Base-by-base conservation (phyloP, 1,140 invertebrate genomes). In the Zaprionus vittiger region DNA sequence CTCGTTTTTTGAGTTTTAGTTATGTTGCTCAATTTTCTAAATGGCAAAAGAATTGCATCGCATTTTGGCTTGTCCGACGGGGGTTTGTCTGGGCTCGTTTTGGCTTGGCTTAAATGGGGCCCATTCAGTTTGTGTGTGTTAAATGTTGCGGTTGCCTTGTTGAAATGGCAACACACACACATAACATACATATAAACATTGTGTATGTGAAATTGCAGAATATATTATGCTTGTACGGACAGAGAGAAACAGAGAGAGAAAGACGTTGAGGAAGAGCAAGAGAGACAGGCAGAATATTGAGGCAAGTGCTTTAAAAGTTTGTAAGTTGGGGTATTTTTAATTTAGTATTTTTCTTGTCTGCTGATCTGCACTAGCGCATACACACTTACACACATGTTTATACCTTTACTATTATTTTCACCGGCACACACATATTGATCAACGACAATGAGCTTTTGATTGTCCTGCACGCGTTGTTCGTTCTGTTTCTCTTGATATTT, bases 1-100 rank as follows among this genome's bases (percentile, higher is more conserved):
- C 85, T 90, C 68, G 72, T 81, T 84, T 77, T 76, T 72, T 24
- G 65, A 74, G 47, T 49, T 75, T 78, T 68, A 66, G 78, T 64
- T 62, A 56, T 70, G 77, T 75, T 67, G 34, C 72, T 73, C 62
- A 76, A 76, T 83, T 81, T 82, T 67, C 85, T 66, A 80, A 82
- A 77, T 77, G 75, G 59, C 64, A 14, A 68, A 68, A 68, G 75
- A 68, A 77, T 77, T 62, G 71, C 71, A 38, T 24, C 59, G 67
- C 54, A 63, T 75, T 74, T 74, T 41, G 17, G 24, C 24, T 31
- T 71, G 34, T 54, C 37, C 49, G 11, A 12, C 34, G 34, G 4
- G 20, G 11, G 17, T 17, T 38, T n/a, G 52, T 17, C 28, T 11
- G 17, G 52, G 34, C 26, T 28, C 31, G 31, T 34, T 31, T 24